phyloP scores from a whole-genome alignment of 1,140 invertebrate genomes.

The Plectrocnemia conspersa region DNA sequence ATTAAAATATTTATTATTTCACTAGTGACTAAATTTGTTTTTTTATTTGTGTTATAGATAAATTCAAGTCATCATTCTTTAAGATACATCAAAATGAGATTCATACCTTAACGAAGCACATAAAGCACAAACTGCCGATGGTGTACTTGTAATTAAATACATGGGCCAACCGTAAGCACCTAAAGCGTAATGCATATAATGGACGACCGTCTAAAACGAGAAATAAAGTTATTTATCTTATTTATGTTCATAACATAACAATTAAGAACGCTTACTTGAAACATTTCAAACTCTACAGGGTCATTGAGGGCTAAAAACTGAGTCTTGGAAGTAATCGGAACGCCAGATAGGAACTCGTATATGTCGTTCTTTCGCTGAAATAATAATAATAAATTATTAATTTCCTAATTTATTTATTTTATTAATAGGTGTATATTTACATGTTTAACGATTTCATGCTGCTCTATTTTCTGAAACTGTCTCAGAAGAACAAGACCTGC shows the following conservation, averaged over 20 bases:
- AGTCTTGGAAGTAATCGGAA: slow-evolving; percentile 76
- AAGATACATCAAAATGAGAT: too few species aligned
- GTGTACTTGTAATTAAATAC: slow-evolving; percentile 69
- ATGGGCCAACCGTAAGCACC: slow-evolving; percentile 90
- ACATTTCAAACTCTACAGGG: slow-evolving; percentile 68
- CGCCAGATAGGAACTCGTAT: slow-evolving; percentile 87
- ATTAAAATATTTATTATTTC: slow-evolving; percentile 21
- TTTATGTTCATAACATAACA: slow-evolving; percentile 7
- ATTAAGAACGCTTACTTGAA: slow-evolving; percentile 36
- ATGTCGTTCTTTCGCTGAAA: slow-evolving; percentile 74
- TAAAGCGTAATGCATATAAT: slow-evolving; percentile 85
- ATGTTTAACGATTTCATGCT: slow-evolving; percentile 73
- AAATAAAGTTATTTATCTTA: not conserved
- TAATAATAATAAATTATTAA: slow-evolving; percentile 27
- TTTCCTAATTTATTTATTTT: not conserved
- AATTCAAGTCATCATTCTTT: too few species aligned
- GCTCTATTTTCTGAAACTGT: slow-evolving; percentile 77
- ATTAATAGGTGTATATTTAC: slow-evolving; percentile 40
- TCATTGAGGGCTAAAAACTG: slow-evolving; percentile 81
- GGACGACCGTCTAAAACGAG: slow-evolving; percentile 65
- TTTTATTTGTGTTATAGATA: too few species aligned
- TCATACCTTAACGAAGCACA: slow-evolving; percentile 63
- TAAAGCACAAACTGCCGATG: slow-evolving; percentile 68
- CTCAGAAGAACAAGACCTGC: slow-evolving; percentile 78
- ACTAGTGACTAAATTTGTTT: too few species aligned